Conservation (phyloP, 2,888 invertebrate species). For the Calameuta filiformis region DNA sequence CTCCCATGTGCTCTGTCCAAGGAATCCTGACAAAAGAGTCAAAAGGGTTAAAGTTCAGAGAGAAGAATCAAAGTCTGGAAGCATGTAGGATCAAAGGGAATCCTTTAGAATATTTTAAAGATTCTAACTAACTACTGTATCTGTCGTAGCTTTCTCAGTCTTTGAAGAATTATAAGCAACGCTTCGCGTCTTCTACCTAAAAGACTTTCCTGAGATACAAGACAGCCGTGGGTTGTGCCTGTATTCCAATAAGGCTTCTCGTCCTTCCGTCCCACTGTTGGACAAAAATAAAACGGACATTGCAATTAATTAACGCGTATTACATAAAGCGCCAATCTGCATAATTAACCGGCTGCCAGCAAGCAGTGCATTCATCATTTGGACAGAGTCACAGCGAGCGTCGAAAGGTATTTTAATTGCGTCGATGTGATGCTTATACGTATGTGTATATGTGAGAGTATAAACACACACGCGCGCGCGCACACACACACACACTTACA, state of each 20-base stretch:
- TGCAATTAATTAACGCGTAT: constrained; percentile 56
- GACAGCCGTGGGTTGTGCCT: constrained; percentile 20
- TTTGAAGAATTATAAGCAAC: not conserved
- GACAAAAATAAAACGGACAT: constrained; percentile 45
- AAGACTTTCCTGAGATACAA: not conserved
- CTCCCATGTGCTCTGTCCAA: not conserved
- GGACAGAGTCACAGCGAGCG: constrained; percentile 33
- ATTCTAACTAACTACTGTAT: not conserved
- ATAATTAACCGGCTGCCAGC: constrained; percentile 51
- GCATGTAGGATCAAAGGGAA: not conserved
- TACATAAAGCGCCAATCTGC: constrained; percentile 55
- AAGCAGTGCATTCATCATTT: constrained; percentile 47
- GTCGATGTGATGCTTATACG: constrained; percentile 16
- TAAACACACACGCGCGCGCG: no score
- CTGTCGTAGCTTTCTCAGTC: not conserved
- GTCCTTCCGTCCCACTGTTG: constrained; percentile 44
- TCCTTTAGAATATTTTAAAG: not conserved
- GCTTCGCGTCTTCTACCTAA: not conserved
- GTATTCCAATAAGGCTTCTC: constrained; percentile 43
- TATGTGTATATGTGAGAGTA: no score
- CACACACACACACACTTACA: no score
- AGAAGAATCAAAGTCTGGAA: not conserved
- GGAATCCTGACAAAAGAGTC: not conserved
- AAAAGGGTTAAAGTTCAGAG: not conserved
- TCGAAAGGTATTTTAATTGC: constrained; percentile 44